Evolutionary conservation across 2,888 invertebrate genomes (phyloP), one percentile per base, ranked within the genome.

Genomic region (Cyclophora albipunctata): DNA sequence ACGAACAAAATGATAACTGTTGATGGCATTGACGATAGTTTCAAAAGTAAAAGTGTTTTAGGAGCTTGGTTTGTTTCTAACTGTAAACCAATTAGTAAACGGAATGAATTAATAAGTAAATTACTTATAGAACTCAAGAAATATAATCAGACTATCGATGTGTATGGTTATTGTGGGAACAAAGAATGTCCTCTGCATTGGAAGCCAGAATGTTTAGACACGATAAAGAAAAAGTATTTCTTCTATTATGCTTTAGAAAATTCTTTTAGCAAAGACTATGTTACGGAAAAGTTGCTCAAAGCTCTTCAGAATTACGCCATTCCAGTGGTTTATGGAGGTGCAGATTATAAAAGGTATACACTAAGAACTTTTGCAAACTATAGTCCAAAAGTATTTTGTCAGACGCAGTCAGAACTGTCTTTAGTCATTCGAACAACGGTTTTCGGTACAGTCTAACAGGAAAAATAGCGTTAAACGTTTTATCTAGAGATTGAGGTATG

Each of bases 321-420:
- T 4, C 92, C 92, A 0, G 86, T 93, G 5, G 92, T 92, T 4
- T 91, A 90, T 80, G 92, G 93, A 2, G 91, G 90, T 5, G 90
- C 90, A 45, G 89, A 92, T 73, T 92, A 92, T 69, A 73, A 60
- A 4, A 71, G 75, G 75, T 78, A 59, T 48, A 7, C 45, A 7
- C 4, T 50, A 5, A 37, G 20, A 20, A 20, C 20, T 20, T 1
- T 20, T 20, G 20, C 20, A 20, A 2, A 20, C 1, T 20, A 20
- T 20, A 20, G 20, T 20, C 20, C 20, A 20, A 1, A 5, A 5
- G 37, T 37, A 5, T 37, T 5, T 37, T 2, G 37, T 2, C 37
- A 37, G 20, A 20, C 20, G 20, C 20, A 5, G 37, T 37, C 2
- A 37, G 5, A 5, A 5, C 37, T 5, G 1, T 37, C 37, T 5